Percentiles rank a stretch among this genome's conserved stretches.
phyloP scores from a whole-genome alignment of 2,113 vertebrate genomes.

The Brachypteracias leptosomus region DNA sequence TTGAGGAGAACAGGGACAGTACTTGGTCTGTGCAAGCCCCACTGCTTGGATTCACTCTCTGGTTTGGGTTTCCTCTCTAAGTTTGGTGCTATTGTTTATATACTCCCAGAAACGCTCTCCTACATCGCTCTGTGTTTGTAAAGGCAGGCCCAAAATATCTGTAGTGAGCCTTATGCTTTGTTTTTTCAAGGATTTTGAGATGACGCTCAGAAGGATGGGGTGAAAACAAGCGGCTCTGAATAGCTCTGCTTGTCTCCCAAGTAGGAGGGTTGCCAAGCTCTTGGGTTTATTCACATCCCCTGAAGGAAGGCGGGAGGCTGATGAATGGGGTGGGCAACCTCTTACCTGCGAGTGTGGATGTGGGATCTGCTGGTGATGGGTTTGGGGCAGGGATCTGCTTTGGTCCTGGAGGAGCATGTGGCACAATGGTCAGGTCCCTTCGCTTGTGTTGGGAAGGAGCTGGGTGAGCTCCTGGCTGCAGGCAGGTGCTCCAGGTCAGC shows the following conservation, averaged over 20 bases:
- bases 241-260: neutral
- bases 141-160: neutral
- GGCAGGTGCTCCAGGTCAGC: neutral
- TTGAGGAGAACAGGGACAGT: neutral
- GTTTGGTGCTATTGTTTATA: neutral
- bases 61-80: neutral
- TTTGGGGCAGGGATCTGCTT: fast-evolving
- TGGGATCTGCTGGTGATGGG: neutral
- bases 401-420: fast-evolving
- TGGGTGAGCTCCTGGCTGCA: fast-evolving
- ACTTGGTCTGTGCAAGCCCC: neutral
- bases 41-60: neutral
- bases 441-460: neutral
- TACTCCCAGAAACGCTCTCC: neutral
- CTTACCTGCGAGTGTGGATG: neutral
- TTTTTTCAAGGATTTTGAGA: neutral
- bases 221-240: neutral
- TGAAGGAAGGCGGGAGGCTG: neutral
- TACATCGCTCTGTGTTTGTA: neutral
- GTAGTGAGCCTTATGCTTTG: neutral
- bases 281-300: neutral
- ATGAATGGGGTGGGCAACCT: neutral
- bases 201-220: neutral
- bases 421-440: neutral
- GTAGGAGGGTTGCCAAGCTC: conserved; percentile 5